Percentiles rank a stretch among this genome's conserved stretches.
Evolutionary conservation across 2,888 invertebrate genomes (phyloP).

Genomic region (Anthrax anthrax): DNA sequence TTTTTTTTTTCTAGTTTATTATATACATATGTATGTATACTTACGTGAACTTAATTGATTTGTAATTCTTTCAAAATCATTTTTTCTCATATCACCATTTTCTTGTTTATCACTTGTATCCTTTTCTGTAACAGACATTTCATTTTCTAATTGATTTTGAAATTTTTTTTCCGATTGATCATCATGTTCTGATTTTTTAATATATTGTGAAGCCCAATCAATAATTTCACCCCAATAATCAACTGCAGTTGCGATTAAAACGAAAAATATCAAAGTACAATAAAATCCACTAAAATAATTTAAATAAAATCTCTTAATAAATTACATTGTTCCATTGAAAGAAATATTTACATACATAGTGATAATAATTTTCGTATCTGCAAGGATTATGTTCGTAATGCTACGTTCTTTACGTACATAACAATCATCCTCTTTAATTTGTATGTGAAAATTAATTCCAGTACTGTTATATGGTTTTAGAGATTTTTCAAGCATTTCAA

Average conservation of each 20-base stretch:
- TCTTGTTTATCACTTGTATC: conserved; percentile 18
- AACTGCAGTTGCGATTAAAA: conserved; percentile 1
- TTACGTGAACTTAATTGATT: background rate
- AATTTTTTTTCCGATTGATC: background rate
- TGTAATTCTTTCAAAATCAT: background rate
- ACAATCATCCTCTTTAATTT: conserved; percentile 45
- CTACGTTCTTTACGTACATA: conserved; percentile 34
- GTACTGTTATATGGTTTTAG: conserved; percentile 44
- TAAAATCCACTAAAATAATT: conserved; percentile 11
- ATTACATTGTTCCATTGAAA: background rate
- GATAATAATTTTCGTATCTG: conserved; percentile 33
- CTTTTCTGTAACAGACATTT: conserved; percentile 13
- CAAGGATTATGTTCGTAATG: conserved; percentile 20
- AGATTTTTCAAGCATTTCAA: conserved; percentile 39
- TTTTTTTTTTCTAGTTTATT: background rate
- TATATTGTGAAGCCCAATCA: background rate
- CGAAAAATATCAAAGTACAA: conserved; percentile 3
- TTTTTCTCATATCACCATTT: conserved; percentile 5
- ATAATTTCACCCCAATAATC: conserved; percentile 1
- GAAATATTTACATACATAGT: conserved; percentile 33
- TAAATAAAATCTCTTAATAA: background rate
- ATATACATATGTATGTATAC: background rate
- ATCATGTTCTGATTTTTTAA: background rate
- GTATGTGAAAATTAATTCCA: conserved; percentile 43
- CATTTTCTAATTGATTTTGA: conserved; percentile 2